phyloP scores from a whole-genome alignment of 2,797 vertebrate species.

The Pseudochromis fuscus region DNA sequence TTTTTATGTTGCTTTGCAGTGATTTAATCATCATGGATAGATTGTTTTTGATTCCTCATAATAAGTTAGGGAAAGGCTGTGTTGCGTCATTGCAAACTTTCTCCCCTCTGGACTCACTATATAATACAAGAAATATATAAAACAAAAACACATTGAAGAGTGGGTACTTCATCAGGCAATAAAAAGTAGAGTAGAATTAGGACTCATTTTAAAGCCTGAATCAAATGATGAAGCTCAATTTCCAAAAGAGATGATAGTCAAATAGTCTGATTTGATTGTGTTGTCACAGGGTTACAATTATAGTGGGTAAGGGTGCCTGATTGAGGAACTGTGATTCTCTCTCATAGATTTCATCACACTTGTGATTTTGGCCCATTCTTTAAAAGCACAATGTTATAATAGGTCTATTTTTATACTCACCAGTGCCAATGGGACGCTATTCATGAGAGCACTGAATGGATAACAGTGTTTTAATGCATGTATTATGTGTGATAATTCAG shows the following conservation, averaged over 20 bases:
- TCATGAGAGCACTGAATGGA: conserved; percentile 55
- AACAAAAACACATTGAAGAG: conserved; percentile 48
- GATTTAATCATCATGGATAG: neutral
- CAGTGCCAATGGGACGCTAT: conserved; percentile 58
- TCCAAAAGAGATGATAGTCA: conserved; percentile 1
- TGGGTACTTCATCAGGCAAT: conserved; percentile 7
- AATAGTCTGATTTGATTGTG: conserved; percentile 39
- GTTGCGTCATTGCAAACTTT: too few species aligned
- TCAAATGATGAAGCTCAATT: conserved; percentile 33
- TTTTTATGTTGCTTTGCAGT: neutral
- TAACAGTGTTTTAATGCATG: conserved; percentile 55
- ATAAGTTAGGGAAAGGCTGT: too few species aligned
- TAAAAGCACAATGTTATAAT: conserved; percentile 46
- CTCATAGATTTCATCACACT: conserved; percentile 52
- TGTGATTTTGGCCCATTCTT: conserved; percentile 53
- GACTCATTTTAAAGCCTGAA: conserved; percentile 35
- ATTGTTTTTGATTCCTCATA: conserved; percentile 72
- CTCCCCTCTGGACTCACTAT: conserved; percentile 4
- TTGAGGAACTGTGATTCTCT: conserved; percentile 46
- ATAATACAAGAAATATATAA: conserved; percentile 50
- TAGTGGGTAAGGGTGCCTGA: conserved; percentile 34
- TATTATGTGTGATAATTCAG: conserved; percentile 61
- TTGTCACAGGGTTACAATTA: conserved; percentile 41
- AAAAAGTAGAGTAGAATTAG: neutral
- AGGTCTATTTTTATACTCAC: conserved; percentile 55